phyloP scores from a whole-genome alignment of 2,888 invertebrate species.

The Aphodius sticticus region DNA sequence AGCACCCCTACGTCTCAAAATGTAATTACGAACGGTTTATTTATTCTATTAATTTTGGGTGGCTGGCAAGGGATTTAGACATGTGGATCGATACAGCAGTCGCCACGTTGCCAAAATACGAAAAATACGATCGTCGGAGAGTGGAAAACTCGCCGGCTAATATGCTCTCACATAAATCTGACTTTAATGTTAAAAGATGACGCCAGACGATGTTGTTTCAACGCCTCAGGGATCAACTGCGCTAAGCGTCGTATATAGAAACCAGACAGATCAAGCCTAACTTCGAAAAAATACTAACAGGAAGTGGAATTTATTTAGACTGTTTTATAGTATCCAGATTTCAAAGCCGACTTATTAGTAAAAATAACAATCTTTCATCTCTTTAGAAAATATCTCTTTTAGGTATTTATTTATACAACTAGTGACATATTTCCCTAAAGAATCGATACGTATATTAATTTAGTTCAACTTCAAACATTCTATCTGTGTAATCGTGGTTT shows the following conservation, averaged over 20 bases:
- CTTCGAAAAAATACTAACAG: background rate
- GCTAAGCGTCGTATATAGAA: background rate
- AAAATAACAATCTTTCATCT: background rate
- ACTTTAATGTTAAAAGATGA: background rate
- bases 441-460: background rate
- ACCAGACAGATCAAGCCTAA: background rate
- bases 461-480: background rate
- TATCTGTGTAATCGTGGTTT: background rate
- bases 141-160: background rate
- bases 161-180: conserved; percentile 4
- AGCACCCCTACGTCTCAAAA: background rate
- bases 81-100: background rate
- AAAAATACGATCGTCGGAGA: background rate
- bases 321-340: background rate
- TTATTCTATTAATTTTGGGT: background rate
- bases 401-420: background rate
- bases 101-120: background rate
- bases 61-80: background rate
- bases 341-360: background rate
- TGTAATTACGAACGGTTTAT: background rate
- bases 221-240: background rate
- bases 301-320: background rate
- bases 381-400: background rate
- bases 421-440: background rate
- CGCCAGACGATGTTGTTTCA: background rate